phyloP scores from a whole-genome alignment of 2,113 vertebrate genomes.

The Cynopterus brachyotis region DNA sequence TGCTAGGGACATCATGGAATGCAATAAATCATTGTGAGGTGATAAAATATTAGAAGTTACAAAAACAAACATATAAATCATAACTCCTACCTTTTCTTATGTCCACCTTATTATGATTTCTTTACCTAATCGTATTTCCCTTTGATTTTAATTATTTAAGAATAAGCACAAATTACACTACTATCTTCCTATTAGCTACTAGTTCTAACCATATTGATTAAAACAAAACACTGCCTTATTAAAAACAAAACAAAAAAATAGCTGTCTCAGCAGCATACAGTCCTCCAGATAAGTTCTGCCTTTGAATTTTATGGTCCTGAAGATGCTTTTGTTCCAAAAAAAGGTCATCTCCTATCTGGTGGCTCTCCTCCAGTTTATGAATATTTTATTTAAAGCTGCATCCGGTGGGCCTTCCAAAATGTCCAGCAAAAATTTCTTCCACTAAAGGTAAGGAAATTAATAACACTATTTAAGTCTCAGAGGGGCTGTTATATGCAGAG shows the following conservation, averaged over 20 bases:
- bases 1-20: background rate
- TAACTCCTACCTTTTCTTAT: background rate
- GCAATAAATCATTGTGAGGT: background rate
- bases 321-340: background rate
- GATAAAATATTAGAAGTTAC: background rate
- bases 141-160: slow-evolving; percentile 15
- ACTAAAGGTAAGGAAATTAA: slow-evolving; percentile 74
- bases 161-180: background rate
- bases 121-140: background rate
- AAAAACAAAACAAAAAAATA: background rate
- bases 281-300: background rate
- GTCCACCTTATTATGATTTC: background rate
- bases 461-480: slow-evolving; percentile 56
- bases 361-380: slow-evolving; percentile 20
- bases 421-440: slow-evolving; percentile 53
- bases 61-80: background rate
- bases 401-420: slow-evolving; percentile 50
- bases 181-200: background rate
- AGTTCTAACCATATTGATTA: background rate
- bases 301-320: slow-evolving; percentile 21
- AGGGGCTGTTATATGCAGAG: slow-evolving; percentile 26
- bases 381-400: slow-evolving; percentile 71
- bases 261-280: background rate
- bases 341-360: slow-evolving; percentile 46
- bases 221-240: background rate